These are phyloP conservation scores for Acrocephalus scirpaceus DNA, from an alignment of 2,797 vertebrate genomes.

Conservation along the genomic window DNA sequence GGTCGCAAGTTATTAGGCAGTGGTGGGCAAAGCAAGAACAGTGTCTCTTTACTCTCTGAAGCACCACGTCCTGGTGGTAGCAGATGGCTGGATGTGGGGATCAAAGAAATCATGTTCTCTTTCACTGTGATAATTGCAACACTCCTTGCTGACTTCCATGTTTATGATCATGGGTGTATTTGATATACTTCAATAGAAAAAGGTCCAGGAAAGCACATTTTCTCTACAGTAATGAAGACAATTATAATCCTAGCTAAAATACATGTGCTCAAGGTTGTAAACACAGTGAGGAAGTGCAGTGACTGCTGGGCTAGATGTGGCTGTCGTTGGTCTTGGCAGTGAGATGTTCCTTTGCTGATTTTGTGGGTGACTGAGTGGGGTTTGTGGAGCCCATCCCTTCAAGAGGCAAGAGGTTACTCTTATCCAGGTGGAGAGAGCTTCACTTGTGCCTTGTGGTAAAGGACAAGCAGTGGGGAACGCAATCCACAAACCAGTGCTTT, in stretches of 20 bases:
- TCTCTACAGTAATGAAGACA: background rate
- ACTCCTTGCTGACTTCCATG: background rate
- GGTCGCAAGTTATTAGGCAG: background rate
- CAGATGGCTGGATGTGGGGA: background rate
- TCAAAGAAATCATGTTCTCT: background rate
- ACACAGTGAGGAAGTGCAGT: background rate
- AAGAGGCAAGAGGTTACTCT: background rate
- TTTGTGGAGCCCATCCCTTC: background rate
- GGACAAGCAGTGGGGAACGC: background rate
- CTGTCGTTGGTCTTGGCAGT: background rate
- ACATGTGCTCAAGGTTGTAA: background rate
- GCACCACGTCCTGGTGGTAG: background rate
- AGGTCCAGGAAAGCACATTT: background rate
- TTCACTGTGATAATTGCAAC: background rate
- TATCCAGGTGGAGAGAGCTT: background rate
- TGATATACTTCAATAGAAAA: background rate
- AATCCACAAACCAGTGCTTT: background rate
- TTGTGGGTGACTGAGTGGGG: background rate
- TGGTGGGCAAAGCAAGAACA: background rate
- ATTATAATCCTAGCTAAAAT: background rate
- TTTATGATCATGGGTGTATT: background rate
- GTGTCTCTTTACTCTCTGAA: background rate
- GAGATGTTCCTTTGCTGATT: background rate
- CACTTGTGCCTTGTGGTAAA: background rate
- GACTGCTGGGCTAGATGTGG: background rate